These are phyloP conservation scores for Rhinoderma darwinii DNA, from an alignment of 2,113 vertebrate species.

Conservation along the genomic window DNA sequence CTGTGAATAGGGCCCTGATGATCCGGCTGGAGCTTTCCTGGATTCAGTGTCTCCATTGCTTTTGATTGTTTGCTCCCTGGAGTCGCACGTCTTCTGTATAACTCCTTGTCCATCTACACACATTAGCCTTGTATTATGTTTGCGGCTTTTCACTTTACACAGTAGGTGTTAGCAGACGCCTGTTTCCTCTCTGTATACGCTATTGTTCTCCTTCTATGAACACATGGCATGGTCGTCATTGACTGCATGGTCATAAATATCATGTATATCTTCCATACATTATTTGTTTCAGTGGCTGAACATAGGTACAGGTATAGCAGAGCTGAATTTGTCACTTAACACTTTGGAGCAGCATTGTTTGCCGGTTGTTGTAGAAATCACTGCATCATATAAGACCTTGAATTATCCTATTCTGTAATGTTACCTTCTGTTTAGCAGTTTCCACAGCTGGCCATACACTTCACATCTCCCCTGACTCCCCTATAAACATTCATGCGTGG, in stretches of 20 bases:
- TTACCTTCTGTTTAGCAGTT: not conserved
- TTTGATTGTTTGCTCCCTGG: not conserved
- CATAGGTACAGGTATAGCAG: not conserved
- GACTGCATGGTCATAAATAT: not conserved
- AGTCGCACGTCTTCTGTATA: not conserved
- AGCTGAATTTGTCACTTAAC: not conserved
- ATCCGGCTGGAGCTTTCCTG: not conserved
- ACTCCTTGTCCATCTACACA: not conserved
- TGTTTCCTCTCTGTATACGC: not conserved
- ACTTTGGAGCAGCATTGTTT: not conserved
- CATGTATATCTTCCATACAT: not conserved
- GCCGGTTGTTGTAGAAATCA: not conserved
- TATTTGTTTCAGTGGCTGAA: not conserved
- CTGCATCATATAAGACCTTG: no score
- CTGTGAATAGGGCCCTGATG: not conserved
- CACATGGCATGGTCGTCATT: not conserved
- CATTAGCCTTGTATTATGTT: not conserved
- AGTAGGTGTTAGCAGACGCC: conserved; percentile 14
- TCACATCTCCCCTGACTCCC: no score
- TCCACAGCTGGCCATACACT: no score
- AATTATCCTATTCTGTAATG: no score
- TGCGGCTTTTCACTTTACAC: not conserved
- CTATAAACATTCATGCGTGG: not conserved
- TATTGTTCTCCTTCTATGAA: not conserved
- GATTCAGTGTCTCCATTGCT: not conserved